A percentile compares a stretch with the other conserved stretches of the same genome.
Evolutionary conservation across 2,113 vertebrate species (phyloP).

Genomic region (Cathartes aura): DNA sequence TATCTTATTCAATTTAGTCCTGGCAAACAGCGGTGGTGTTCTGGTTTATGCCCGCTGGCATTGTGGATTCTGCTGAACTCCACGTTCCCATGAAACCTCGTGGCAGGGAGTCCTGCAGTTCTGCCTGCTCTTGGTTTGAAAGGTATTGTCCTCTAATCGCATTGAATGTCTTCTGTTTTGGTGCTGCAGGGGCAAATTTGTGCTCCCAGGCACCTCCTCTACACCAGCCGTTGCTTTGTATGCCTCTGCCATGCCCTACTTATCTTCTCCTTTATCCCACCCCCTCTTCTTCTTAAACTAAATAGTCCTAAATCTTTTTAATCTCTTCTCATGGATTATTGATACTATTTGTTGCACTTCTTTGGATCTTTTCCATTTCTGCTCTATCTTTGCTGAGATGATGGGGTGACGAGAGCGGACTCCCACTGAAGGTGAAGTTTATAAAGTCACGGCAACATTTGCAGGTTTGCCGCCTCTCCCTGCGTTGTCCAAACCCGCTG

Average conservation of each 20-base stretch:
- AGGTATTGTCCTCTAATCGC: rapidly evolving
- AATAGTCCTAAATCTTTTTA: not conserved
- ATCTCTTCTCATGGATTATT: conserved; percentile 48
- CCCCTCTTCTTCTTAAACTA: not conserved
- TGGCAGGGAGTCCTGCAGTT: not conserved
- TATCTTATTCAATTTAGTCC: not conserved
- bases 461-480: not conserved
- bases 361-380: conserved; percentile 32
- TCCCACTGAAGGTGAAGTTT: not conserved
- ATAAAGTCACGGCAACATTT: not conserved
- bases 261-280: not conserved
- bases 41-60: not conserved
- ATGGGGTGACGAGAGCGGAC: not conserved
- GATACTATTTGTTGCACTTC: conserved; percentile 46
- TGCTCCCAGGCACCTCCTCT: not conserved
- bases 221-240: not conserved
- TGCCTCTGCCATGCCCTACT: not conserved
- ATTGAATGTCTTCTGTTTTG: not conserved
- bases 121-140: not conserved
- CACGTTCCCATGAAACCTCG: rapidly evolving
- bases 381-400: not conserved
- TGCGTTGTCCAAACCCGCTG: rapidly evolving
- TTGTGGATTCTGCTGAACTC: not conserved
- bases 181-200: not conserved
- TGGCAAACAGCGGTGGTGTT: rapidly evolving